These are phyloP conservation scores for Junonia oenone DNA, from an alignment of 2,888 invertebrate genomes.

Conservation along the genomic window DNA sequence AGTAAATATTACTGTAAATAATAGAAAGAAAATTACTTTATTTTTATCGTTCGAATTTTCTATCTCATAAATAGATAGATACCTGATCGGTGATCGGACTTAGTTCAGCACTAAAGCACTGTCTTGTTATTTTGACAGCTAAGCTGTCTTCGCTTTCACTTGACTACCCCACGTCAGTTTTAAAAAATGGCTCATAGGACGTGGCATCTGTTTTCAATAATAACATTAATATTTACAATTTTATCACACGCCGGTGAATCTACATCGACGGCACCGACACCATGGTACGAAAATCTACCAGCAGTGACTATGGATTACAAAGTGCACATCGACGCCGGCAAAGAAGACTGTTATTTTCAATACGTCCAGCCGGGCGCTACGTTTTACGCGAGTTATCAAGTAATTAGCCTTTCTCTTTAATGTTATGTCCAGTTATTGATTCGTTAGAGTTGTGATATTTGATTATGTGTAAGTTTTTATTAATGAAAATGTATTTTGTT, in stretches of 20 bases:
- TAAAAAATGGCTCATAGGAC: constrained; percentile 70
- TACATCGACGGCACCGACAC: constrained; percentile 78
- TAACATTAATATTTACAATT: constrained; percentile 69
- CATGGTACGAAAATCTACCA: constrained; percentile 92
- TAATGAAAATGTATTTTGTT: constrained; percentile 15
- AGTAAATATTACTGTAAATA: too few relatives aligned
- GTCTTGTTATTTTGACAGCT: background rate
- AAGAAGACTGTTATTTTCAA: constrained; percentile 96
- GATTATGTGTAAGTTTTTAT: background rate
- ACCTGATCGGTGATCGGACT: too few relatives aligned
- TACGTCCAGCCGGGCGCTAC: constrained; percentile 95
- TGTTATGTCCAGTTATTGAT: background rate
- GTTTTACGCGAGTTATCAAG: constrained; percentile 96
- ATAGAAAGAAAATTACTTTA: too few relatives aligned
- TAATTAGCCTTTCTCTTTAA: constrained; percentile 52
- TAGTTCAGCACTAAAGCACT: too few relatives aligned
- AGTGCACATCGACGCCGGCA: constrained; percentile 95
- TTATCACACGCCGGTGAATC: constrained; percentile 72
- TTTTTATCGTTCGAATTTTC: too few relatives aligned
- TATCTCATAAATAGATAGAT: too few relatives aligned
- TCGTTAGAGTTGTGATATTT: background rate
- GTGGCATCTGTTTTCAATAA: constrained; percentile 73
- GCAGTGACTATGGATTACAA: constrained; percentile 98
- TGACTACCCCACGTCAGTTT: constrained; percentile 22
- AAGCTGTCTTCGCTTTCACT: constrained; percentile 8